A percentile compares a stretch with the other conserved stretches of the same genome.
These are phyloP conservation scores for Solenopsis invicta DNA, from an alignment of 1,140 invertebrate genomes.

Conservation along the genomic window DNA sequence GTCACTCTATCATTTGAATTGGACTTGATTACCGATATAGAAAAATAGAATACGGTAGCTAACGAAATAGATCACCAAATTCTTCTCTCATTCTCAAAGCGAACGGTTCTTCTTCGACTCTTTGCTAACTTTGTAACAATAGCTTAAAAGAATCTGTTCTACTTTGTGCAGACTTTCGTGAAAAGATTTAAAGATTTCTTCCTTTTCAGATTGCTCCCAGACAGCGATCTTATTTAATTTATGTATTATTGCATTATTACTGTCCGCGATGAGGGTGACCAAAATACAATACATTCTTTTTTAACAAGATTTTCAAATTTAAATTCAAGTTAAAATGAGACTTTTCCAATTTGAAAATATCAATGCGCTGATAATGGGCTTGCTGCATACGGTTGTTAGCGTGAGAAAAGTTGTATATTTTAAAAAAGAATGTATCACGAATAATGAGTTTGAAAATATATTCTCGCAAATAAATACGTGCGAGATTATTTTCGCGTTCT, in stretches of 20 bases:
- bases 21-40: not conserved
- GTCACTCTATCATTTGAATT: not conserved
- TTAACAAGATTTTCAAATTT: not conserved
- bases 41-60: not conserved
- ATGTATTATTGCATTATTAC: slow-evolving; percentile 18
- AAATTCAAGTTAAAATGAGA: not conserved
- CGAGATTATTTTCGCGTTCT: slow-evolving; percentile 5
- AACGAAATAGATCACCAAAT: not conserved
- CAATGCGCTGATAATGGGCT: not conserved
- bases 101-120: not conserved
- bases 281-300: not conserved
- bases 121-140: slow-evolving; percentile 32
- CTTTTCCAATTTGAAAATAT: not conserved
- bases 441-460: slow-evolving; percentile 39
- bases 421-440: not conserved
- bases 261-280: not conserved
- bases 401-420: not conserved
- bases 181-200: slow-evolving; percentile 38
- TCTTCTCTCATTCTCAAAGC: not conserved
- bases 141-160: not conserved
- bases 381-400: not conserved
- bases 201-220: slow-evolving; percentile 16
- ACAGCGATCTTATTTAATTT: slow-evolving; percentile 7
- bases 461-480: slow-evolving; percentile 17
- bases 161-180: slow-evolving; percentile 13